Base-by-base conservation (phyloP, 2,113 vertebrate genomes). In the Chloebia gouldiae region DNA sequence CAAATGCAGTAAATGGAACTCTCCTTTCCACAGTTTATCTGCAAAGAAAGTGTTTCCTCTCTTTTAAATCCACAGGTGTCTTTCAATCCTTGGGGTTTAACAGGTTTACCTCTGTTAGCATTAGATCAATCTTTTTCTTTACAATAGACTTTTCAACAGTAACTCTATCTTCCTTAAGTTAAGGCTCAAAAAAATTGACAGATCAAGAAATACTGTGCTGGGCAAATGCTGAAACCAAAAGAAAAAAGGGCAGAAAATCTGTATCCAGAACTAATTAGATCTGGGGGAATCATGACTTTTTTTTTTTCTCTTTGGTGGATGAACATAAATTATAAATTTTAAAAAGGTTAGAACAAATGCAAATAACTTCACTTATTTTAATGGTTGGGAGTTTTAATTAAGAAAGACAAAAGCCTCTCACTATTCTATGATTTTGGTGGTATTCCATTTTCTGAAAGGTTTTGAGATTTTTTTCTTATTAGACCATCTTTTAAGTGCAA, bases 41-140 rank as follows among this genome's bases (percentile, higher is more conserved):
- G 33, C 51, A 69, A 5, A 31, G 15, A 90, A 95, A 71, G 30
- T 15, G 39, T 56, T 93, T 80, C 33, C 37, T 88, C 37, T 78
- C 33, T 85, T 88, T 63, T 72, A 50, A 78, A 92, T 47, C 87
- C 88, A 44, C 10, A 13, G 60, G 51, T 77, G 50, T 37, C 87
- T 66, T 94, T 81, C 2, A 1, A 4, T 94, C 79, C 60, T 86
- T 82, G 54, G 73, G 53, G 31, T 80, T 95, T 88, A 80, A 42
- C 40, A 42, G 40, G 40, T 42, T 78, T 51, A 78, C 33, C 53
- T 88, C 68, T 84, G 51, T 51, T 61, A 37, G 71, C 66, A 72
- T 86, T 70, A 88, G 76, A 90, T 78, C 64, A 87, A 66, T 88
- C 54, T 75, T 66, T 81, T 80, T 77, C 53, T 83, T 93, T 88